A percentile compares a stretch with the other conserved stretches of the same genome.
phyloP scores from a whole-genome alignment of 2,113 vertebrate species.

The Chionomys nivalis region DNA sequence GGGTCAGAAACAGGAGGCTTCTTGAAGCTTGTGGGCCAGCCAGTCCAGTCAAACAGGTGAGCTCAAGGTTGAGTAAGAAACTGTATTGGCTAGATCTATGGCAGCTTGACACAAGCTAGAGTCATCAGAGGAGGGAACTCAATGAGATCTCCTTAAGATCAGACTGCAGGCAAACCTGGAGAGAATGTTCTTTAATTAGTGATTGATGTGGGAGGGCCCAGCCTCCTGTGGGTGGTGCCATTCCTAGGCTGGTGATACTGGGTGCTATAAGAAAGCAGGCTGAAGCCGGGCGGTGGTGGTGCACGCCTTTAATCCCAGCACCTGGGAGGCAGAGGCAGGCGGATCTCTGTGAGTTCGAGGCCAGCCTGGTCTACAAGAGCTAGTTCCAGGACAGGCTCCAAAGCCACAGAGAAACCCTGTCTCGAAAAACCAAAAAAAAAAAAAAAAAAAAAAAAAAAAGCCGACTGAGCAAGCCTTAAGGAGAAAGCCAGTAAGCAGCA shows the following conservation, averaged over 20 bases:
- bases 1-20: background rate
- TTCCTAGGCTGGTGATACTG: background rate
- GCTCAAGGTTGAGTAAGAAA: background rate
- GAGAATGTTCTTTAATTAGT: background rate
- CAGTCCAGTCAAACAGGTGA: background rate
- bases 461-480: background rate
- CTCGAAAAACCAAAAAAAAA: too few relatives aligned
- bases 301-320: too few relatives aligned
- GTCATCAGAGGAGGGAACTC: background rate
- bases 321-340: too few relatives aligned
- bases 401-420: too few relatives aligned
- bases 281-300: too few relatives aligned
- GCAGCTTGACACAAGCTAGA: background rate
- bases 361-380: too few relatives aligned
- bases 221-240: fast-evolving
- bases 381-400: too few relatives aligned
- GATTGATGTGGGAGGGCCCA: background rate
- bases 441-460: too few relatives aligned
- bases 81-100: background rate
- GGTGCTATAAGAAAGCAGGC: background rate
- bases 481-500: background rate
- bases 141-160: background rate
- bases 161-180: background rate
- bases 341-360: too few relatives aligned
- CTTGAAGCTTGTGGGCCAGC: too few relatives aligned